phyloP scores from a whole-genome alignment of 2,113 vertebrate genomes.

The Carassius gibelio region DNA sequence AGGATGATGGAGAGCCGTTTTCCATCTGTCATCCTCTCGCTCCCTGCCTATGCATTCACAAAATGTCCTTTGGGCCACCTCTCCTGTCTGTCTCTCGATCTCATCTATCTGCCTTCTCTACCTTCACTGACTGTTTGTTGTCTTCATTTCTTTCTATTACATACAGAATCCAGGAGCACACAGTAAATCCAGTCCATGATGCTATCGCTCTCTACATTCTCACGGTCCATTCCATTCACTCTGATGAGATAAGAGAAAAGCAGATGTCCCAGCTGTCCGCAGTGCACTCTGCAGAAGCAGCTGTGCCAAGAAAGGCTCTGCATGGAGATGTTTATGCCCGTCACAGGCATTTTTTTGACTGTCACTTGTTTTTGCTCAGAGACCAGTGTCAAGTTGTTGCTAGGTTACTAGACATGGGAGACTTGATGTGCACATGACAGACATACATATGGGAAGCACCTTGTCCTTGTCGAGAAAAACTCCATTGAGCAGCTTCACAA shows the following conservation, averaged over 20 bases:
- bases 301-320: constrained; percentile 11
- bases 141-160: constrained; percentile 21
- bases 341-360: constrained; percentile 5
- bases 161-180: neutral
- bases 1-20: constrained; percentile 47
- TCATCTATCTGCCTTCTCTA: constrained; percentile 24
- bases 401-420: constrained; percentile 35
- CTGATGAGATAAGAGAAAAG: constrained; percentile 42
- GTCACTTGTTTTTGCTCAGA: constrained; percentile 31
- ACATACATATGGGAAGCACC: constrained; percentile 32
- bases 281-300: constrained; percentile 23
- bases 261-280: constrained; percentile 26
- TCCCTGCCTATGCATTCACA: constrained; percentile 22
- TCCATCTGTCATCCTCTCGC: constrained; percentile 34
- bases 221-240: constrained; percentile 4
- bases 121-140: constrained; percentile 15
- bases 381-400: constrained; percentile 40
- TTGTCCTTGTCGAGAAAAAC: constrained; percentile 2
- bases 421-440: constrained; percentile 40
- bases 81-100: constrained; percentile 5
- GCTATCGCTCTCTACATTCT: neutral
- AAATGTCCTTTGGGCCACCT: constrained; percentile 40
- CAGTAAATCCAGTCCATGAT: neutral
- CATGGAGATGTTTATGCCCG: constrained; percentile 18
- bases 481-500: neutral